Evolutionary conservation across 2,888 invertebrate species (phyloP), one percentile per base, ranked within the genome.

Genomic region (Euplexia lucipara): DNA sequence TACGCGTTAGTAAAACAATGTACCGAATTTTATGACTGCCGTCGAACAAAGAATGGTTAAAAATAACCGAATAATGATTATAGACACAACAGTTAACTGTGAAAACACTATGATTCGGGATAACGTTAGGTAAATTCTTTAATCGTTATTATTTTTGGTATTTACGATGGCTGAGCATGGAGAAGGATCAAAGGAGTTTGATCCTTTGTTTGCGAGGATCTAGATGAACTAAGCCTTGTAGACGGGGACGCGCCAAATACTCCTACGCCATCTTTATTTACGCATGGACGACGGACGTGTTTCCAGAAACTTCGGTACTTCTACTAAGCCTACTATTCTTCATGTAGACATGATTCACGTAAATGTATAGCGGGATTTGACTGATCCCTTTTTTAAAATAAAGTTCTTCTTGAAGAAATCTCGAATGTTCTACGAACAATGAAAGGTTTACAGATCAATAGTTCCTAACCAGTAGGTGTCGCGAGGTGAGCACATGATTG

Each of bases 1-100:
- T 87, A 90, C 87, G 82, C 82, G 79, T 85, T 86, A 84, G 80
- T 83, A 87, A 87, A 86, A 88, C 88, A 87, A 86, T 87, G 87
- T 88, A 84, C 88, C 83, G 86, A 87, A 88, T 83, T 92, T 92
- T 88, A 92, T 87, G 91, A 90, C 82, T 83, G 59, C 82, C 80
- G 80, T 79, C 62, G 83, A 86, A 87, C 87, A 88, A 87, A 88
- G 88, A 83, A 83, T 78, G 70, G 86, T 88, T 89, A 88, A 88
- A 88, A 89, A 89, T 90, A 90, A 87, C 86, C 82, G 84, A 82
- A 86, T 88, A 88, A 88, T 84, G 86, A 81, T 78, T 84, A 78
- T 83, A 79, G 85, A 79, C 79, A 79, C 73, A 83, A 73, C 83
- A 82, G 84, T 86, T 82, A 82, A 85, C 82, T 76, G 78, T 60